Evolutionary conservation across 1,140 invertebrate genomes (phyloP), one percentile per base, ranked within the genome.

Genomic region (Drosophila virilis): DNA sequence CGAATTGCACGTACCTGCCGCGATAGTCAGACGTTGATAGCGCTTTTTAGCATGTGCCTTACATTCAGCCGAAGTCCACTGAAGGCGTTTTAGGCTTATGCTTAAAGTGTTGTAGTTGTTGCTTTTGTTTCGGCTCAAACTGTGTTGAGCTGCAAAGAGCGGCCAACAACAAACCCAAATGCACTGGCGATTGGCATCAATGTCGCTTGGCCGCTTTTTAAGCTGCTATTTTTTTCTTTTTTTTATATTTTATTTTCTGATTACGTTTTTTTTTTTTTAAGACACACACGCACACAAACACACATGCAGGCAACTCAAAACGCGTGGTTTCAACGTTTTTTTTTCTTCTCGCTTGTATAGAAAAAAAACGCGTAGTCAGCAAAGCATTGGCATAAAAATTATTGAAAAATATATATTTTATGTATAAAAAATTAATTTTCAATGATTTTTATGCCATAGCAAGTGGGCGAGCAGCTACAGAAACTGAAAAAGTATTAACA

Each of bases 141-240:
- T 78, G 58, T 83, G 81, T 51, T 70, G 57, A 75, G 68, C 70
- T 68, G 60, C 76, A 83, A 72, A 72, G 35, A 78, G 74, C 62
- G 61, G 51, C 32, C 40, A 78, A 58, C 42, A 65, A 46, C 52
- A 61, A 68, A 75, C 62, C 66, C 57, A 71, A 66, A 75, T 86
- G 82, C 82, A 86, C 43, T 68, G 70, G 48, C 71, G 75, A 83
- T 88, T 83, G 77, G 77, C 83, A 83, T 88, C 83, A 86, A 86
- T 86, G 83, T 86, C 83, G 84, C 84, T 88, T 83, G 84, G 84
- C 77, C 60, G 83, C 84, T 88, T 88, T 86, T 89, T 77, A 42
- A 76, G 73, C 68, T 46, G 28, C 67, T 42, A 59, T 59, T 45
- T 64, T 66, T 61, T 68, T 60, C 60, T 17, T 1, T 3, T 69